phyloP scores from a whole-genome alignment of 2,888 invertebrate species.

The Itoplectis maculator region DNA sequence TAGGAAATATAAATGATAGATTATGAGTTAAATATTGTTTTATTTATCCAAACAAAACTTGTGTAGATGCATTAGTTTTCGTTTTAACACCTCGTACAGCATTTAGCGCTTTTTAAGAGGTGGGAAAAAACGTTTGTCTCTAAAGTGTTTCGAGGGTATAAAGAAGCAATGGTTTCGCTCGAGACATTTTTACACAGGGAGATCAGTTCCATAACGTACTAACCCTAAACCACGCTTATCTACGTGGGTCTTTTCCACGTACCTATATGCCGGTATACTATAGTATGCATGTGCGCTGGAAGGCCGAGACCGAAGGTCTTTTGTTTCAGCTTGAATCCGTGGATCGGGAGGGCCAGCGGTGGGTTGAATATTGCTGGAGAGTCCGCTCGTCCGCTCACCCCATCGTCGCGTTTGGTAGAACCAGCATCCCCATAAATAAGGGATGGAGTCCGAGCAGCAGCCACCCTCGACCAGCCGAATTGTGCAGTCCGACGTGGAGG shows the following conservation, averaged over 20 bases:
- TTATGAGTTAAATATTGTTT: too few relatives aligned
- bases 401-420: slow-evolving; percentile 72
- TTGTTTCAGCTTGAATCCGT: slow-evolving; percentile 57
- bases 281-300: slow-evolving; percentile 39
- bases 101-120: not conserved
- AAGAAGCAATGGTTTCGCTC: slow-evolving; percentile 9
- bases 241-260: slow-evolving; percentile 44
- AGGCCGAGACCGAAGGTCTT: slow-evolving; percentile 28
- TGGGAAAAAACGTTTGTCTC: slow-evolving; percentile 21
- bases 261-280: slow-evolving; percentile 26
- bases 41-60: not conserved
- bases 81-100: not conserved
- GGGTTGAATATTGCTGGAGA: slow-evolving; percentile 52
- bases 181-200: slow-evolving; percentile 26
- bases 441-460: slow-evolving; percentile 74
- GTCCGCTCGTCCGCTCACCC: slow-evolving; percentile 59
- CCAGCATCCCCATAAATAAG: slow-evolving; percentile 77
- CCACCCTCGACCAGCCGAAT: slow-evolving; percentile 69
- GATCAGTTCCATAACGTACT: slow-evolving; percentile 50
- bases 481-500: slow-evolving; percentile 70
- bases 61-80: not conserved
- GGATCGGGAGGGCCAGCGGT: slow-evolving; percentile 37
- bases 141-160: slow-evolving; percentile 23
- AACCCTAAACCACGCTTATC: slow-evolving; percentile 64
- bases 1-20: too few relatives aligned